phyloP scores from a whole-genome alignment of 2,113 vertebrate genomes.

The Tragulus kanchil region DNA sequence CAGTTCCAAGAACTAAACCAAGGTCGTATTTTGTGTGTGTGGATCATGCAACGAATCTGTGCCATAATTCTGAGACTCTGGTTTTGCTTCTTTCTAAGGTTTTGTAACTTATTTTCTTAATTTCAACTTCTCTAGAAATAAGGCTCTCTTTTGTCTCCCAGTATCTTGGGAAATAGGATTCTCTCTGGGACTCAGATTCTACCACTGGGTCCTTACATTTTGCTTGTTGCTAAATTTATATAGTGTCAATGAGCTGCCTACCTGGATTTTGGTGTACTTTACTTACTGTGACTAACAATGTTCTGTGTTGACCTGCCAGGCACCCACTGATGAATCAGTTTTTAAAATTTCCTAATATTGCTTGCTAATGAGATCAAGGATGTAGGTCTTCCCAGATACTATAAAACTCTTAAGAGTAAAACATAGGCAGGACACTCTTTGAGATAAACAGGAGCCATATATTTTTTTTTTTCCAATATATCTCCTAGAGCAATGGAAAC shows the following conservation, averaged over 20 bases:
- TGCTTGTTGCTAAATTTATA: neutral
- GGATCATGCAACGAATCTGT: neutral
- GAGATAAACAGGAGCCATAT: neutral
- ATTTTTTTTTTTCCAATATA: neutral
- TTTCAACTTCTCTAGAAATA: conserved; percentile 24
- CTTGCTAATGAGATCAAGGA: neutral
- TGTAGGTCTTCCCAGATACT: neutral
- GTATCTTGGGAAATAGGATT: neutral
- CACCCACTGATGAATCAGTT: neutral
- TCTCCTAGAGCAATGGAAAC: neutral
- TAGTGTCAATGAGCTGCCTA: neutral
- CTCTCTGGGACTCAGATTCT: neutral
- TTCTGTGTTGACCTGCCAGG: neutral
- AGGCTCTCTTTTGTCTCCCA: neutral
- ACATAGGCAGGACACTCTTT: neutral
- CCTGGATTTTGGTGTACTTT: neutral
- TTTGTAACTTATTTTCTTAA: conserved; percentile 1
- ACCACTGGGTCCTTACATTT: neutral
- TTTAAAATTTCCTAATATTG: neutral
- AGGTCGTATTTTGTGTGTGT: neutral
- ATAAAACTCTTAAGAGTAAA: neutral
- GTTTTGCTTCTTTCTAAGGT: neutral
- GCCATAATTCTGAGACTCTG: neutral
- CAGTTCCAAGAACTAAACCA: neutral
- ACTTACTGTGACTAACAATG: neutral